Evolutionary conservation across 2,113 vertebrate species (phyloP).

Genomic region (Solenodon paradoxus): DNA sequence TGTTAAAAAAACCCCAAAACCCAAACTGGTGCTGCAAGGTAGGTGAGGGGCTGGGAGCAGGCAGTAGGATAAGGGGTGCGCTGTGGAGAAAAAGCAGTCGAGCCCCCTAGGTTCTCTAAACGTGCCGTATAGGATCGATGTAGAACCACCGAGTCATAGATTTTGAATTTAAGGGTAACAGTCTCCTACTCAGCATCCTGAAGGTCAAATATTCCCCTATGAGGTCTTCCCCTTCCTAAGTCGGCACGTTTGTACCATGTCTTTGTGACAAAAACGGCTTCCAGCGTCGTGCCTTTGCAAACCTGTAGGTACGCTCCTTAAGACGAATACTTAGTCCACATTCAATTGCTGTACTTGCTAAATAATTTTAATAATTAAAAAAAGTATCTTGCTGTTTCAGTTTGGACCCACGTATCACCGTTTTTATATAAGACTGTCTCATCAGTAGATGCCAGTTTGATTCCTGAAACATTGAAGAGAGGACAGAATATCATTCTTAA

Average conservation of each 20-base stretch:
- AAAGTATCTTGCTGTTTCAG: neutral
- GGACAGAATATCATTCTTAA: neutral
- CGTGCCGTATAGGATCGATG: too few relatives aligned
- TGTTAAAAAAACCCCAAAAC: too few relatives aligned
- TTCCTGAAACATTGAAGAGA: neutral
- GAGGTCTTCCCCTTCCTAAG: too few relatives aligned
- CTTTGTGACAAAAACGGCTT: neutral
- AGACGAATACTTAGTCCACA: neutral
- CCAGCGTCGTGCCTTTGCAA: neutral
- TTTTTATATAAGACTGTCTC: neutral
- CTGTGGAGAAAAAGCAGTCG: neutral
- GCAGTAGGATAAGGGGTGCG: too few relatives aligned
- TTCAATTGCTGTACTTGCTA: neutral
- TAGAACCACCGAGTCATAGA: neutral
- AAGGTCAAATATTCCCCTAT: conserved; percentile 58
- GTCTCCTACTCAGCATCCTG: neutral
- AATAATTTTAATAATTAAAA: conserved; percentile 20
- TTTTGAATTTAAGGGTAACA: neutral
- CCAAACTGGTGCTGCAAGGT: too few relatives aligned
- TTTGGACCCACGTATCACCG: neutral
- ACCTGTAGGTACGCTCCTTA: neutral
- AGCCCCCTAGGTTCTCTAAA: neutral
- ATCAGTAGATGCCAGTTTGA: neutral
- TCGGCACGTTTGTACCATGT: too few relatives aligned
- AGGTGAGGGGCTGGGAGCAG: too few relatives aligned